Evolutionary conservation across 1,140 invertebrate genomes (phyloP).

Genomic region (Diprion similis): DNA sequence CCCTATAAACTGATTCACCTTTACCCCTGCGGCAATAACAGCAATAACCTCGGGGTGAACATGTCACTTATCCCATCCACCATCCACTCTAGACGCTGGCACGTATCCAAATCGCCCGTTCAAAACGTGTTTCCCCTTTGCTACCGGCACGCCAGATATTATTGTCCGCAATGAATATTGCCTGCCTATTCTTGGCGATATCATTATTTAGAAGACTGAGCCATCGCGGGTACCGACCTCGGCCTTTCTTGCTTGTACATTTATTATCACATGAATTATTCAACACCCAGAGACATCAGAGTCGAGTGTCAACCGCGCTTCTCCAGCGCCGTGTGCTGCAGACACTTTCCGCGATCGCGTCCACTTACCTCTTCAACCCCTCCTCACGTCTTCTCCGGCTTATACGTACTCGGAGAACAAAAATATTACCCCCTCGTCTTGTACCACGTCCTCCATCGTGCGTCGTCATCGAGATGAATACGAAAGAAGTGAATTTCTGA

Average conservation of each 20-base stretch:
- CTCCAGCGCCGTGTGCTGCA: not conserved
- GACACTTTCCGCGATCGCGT: not conserved
- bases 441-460: no score
- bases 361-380: not conserved
- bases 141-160: not conserved
- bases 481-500: no score
- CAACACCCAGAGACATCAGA: not conserved
- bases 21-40: not conserved
- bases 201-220: not conserved
- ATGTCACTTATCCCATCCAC: not conserved
- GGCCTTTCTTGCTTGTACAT: not conserved
- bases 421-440: no score
- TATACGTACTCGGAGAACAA: no score
- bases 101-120: not conserved
- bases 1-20: not conserved
- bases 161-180: constrained; percentile 3
- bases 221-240: not conserved
- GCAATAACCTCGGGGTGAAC: not conserved
- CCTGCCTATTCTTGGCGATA: not conserved
- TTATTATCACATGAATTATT: constrained; percentile 1
- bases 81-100: not conserved
- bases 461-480: no score
- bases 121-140: not conserved
- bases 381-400: no score
- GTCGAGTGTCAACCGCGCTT: not conserved